Evolutionary conservation across 2,797 vertebrate genomes (phyloP).

Genomic region (Anguilla pacifica): DNA sequence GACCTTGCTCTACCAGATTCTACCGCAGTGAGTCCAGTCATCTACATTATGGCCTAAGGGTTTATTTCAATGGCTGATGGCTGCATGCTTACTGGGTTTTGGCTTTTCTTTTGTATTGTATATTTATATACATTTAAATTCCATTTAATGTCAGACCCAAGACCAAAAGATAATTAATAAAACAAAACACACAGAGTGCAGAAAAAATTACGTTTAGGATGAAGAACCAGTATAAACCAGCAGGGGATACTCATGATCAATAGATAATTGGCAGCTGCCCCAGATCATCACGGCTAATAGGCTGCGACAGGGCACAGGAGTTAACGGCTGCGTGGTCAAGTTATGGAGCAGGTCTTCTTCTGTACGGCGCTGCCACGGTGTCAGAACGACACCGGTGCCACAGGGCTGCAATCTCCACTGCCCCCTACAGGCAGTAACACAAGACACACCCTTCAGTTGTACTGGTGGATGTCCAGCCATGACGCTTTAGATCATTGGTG

Average conservation of each 20-base stretch:
- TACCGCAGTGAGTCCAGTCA: constrained; percentile 83
- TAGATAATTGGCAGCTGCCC: not conserved
- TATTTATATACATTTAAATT: not conserved
- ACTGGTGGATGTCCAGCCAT: too few relatives aligned
- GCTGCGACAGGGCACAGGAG: not conserved
- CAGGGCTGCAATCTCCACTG: too few relatives aligned
- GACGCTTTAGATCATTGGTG: too few relatives aligned
- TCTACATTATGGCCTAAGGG: not conserved
- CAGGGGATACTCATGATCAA: not conserved
- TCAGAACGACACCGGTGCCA: too few relatives aligned
- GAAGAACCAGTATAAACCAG: not conserved
- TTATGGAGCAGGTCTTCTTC: constrained; percentile 58
- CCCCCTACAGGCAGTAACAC: too few relatives aligned
- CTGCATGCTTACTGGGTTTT: not conserved
- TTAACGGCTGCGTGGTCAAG: not conserved
- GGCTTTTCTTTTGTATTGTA: not conserved
- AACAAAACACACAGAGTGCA: not conserved
- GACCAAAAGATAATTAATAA: not conserved
- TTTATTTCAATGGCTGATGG: not conserved
- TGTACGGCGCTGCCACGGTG: too few relatives aligned
- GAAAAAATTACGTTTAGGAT: not conserved
- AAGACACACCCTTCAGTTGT: too few relatives aligned
- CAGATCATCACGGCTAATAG: not conserved
- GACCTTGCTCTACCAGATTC: constrained; percentile 91
- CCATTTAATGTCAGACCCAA: not conserved